Percentiles rank a stretch among this genome's conserved stretches.
Conservation (phyloP, 2,113 vertebrate genomes). For the Entomyzon cyanotis region DNA sequence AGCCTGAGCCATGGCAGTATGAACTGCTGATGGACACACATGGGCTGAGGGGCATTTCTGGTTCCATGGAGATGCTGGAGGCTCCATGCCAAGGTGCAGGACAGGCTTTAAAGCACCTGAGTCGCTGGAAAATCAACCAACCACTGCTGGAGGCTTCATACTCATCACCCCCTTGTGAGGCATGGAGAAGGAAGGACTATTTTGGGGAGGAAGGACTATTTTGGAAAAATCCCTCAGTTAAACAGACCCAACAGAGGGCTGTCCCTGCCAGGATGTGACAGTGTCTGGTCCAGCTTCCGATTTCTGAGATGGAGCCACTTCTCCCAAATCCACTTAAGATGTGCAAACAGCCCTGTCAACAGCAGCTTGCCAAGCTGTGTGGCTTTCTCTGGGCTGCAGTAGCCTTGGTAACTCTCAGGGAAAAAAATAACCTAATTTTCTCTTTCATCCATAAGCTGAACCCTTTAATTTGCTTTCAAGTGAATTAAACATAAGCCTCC, state of each 20-base stretch:
- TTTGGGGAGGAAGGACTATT: neutral
- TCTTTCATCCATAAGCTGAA: slow-evolving; percentile 49
- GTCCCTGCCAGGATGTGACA: neutral
- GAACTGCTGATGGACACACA: neutral
- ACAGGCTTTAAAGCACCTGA: neutral
- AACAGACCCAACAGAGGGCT: neutral
- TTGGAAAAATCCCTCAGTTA: neutral
- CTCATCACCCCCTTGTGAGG: neutral
- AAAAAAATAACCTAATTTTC: slow-evolving; percentile 56
- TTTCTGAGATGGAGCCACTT: neutral
- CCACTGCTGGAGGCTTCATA: neutral
- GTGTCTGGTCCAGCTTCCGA: neutral
- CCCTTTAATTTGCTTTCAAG: slow-evolving; percentile 68
- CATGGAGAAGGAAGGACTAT: rapidly evolving
- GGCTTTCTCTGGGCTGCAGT: slow-evolving; percentile 51
- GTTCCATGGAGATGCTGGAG: neutral
- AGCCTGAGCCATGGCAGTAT: neutral
- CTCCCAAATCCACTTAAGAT: neutral
- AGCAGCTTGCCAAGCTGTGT: neutral
- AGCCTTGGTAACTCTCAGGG: slow-evolving; percentile 61
- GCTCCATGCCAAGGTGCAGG: neutral
- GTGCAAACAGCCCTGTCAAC: slow-evolving; percentile 9
- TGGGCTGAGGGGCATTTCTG: rapidly evolving
- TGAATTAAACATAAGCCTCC: slow-evolving; percentile 64
- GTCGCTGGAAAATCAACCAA: neutral